phyloP scores from a whole-genome alignment of 2,113 vertebrate species.

The Perca flavescens region DNA sequence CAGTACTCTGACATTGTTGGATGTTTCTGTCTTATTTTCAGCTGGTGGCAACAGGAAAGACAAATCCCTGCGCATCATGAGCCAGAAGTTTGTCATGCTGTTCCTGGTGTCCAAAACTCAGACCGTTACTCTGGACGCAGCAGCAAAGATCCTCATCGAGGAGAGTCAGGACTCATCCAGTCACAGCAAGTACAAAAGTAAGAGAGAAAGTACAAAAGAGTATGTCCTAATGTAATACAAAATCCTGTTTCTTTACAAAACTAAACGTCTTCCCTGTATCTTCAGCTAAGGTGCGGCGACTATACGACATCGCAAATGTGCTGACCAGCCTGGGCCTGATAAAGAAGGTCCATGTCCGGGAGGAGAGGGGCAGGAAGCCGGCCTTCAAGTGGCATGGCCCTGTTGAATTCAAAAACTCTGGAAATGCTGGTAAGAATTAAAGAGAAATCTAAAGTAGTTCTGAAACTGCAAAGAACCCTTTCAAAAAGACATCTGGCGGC shows the following conservation, averaged over 20 bases:
- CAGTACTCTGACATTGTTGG: background rate
- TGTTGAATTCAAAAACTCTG: conserved; percentile 81
- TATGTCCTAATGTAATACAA: background rate
- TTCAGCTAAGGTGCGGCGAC: conserved; percentile 92
- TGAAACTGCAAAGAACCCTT: too few relatives aligned
- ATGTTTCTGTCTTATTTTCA: conserved; percentile 51
- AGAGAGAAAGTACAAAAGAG: conserved; percentile 51
- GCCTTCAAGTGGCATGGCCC: conserved; percentile 96
- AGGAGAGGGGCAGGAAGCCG: conserved; percentile 91
- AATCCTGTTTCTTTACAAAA: background rate
- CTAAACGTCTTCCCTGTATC: background rate
- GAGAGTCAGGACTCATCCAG: conserved; percentile 90
- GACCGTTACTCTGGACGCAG: conserved; percentile 91
- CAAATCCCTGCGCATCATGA: conserved; percentile 96
- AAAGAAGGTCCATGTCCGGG: conserved; percentile 91
- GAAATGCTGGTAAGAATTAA: conserved; percentile 70
- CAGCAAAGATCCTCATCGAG: conserved; percentile 94
- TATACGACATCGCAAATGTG: conserved; percentile 96
- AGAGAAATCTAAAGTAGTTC: background rate
- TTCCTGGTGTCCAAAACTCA: conserved; percentile 94
- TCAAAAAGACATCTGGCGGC: too few relatives aligned
- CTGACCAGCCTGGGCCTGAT: conserved; percentile 93
- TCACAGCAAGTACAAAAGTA: conserved; percentile 98
- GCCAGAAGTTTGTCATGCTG: conserved; percentile 97
- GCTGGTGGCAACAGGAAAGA: conserved; percentile 92